Conservation (phyloP, 2,888 invertebrate species). For the Metacarcinus magister region DNA sequence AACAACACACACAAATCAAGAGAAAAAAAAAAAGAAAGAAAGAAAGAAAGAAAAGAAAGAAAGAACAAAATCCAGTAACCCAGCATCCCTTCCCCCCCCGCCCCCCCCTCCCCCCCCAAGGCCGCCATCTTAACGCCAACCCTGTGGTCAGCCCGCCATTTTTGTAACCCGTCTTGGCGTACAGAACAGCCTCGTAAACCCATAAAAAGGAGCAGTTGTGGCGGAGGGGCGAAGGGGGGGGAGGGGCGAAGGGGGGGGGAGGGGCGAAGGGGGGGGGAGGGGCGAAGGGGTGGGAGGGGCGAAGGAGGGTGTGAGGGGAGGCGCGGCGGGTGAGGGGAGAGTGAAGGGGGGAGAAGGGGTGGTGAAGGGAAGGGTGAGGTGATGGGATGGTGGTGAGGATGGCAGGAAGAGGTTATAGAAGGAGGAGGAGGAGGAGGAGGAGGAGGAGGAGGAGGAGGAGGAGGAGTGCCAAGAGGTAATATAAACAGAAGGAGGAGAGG, state of each 20-base stretch:
- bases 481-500: background rate
- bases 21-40: too few species aligned
- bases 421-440: background rate
- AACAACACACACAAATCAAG: too few species aligned
- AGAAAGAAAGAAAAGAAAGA: background rate
- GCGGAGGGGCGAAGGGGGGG: background rate
- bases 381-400: background rate
- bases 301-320: too few species aligned
- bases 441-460: background rate
- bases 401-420: background rate
- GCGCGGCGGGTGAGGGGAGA: background rate
- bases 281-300: too few species aligned
- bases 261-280: too few species aligned
- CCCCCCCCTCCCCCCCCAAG: background rate
- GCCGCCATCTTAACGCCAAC: conserved; percentile 61
- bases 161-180: conserved; percentile 22
- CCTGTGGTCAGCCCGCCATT: conserved; percentile 66
- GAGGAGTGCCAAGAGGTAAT: background rate
- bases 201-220: conserved; percentile 53
- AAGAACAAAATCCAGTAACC: background rate
- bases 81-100: too few species aligned
- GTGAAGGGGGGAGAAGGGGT: background rate
- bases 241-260: background rate
- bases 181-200: conserved; percentile 47
- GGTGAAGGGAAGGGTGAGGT: too few species aligned